phyloP scores from a whole-genome alignment of 2,113 vertebrate genomes.

The Podarcis cretensis region DNA sequence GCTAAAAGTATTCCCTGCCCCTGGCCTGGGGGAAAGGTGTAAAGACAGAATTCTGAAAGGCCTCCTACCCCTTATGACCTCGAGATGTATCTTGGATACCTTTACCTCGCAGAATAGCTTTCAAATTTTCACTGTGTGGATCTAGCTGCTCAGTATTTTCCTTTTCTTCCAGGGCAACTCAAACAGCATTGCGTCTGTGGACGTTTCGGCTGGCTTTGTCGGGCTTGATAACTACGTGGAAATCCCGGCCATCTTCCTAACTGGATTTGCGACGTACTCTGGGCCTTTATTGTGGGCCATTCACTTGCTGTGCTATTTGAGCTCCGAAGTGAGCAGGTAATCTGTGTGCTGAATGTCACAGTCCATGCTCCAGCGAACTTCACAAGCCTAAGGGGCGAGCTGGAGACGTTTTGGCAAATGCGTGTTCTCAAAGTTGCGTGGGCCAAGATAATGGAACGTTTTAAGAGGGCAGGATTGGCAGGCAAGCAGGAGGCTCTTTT shows the following conservation, averaged over 20 bases:
- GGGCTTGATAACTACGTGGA: conserved; percentile 90
- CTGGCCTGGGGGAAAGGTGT: too few species aligned
- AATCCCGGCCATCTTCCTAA: conserved; percentile 88
- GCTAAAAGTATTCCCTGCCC: too few species aligned
- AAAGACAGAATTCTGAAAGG: too few species aligned
- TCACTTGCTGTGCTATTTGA: conserved; percentile 90
- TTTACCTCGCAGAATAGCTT: background rate
- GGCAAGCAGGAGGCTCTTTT: background rate
- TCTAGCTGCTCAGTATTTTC: background rate
- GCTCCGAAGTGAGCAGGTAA: conserved; percentile 85
- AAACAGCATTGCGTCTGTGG: conserved; percentile 92
- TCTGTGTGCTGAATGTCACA: background rate
- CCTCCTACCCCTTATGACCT: too few species aligned
- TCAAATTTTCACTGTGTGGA: background rate
- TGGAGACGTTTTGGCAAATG: background rate
- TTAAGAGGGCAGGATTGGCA: background rate
- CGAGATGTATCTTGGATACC: too few species aligned
- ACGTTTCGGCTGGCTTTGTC: conserved; percentile 93
- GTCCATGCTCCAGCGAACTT: background rate
- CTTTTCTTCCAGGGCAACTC: conserved; percentile 89
- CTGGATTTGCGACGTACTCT: conserved; percentile 85
- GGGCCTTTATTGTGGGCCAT: conserved; percentile 93
- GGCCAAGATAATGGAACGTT: background rate
- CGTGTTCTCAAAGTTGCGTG: background rate
- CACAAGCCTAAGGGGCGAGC: background rate